Conservation (phyloP, 1,140 invertebrate genomes). For the Lordiphosa mommai region DNA sequence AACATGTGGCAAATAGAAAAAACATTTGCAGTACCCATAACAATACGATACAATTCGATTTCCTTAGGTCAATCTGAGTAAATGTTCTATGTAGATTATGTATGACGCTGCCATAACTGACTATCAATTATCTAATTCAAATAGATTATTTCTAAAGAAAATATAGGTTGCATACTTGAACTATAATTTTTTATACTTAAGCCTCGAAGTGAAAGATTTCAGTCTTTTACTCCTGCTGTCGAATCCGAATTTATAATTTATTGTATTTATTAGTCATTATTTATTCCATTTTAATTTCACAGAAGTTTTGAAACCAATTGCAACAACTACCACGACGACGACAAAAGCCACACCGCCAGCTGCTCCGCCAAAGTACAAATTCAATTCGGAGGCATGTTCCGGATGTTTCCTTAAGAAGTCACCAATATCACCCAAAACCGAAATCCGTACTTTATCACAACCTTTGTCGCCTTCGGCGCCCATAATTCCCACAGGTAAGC, state of each 20-base stretch:
- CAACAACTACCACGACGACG: constrained; percentile 29
- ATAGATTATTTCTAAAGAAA: no score
- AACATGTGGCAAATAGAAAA: no score
- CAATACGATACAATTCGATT: no score
- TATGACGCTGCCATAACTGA: no score
- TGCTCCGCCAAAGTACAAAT: constrained; percentile 28
- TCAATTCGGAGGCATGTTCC: constrained; percentile 51
- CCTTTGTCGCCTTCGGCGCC: constrained; percentile 21
- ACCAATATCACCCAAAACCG: constrained; percentile 34
- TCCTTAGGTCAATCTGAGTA: no score
- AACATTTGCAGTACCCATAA: no score
- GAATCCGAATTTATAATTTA: background rate
- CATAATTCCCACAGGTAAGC: constrained; percentile 23
- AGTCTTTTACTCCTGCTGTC: no score
- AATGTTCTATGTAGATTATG: no score
- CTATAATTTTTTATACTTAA: no score
- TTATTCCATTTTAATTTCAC: background rate
- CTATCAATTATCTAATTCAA: no score
- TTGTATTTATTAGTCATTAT: background rate
- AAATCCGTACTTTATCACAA: constrained; percentile 62
- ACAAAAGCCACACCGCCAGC: constrained; percentile 9
- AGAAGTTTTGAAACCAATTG: constrained; percentile 24
- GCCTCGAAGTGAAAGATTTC: no score
- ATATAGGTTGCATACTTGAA: no score
- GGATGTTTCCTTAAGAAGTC: constrained; percentile 60